phyloP scores from a whole-genome alignment of 2,113 vertebrate species.

The Phoenicopterus ruber region DNA sequence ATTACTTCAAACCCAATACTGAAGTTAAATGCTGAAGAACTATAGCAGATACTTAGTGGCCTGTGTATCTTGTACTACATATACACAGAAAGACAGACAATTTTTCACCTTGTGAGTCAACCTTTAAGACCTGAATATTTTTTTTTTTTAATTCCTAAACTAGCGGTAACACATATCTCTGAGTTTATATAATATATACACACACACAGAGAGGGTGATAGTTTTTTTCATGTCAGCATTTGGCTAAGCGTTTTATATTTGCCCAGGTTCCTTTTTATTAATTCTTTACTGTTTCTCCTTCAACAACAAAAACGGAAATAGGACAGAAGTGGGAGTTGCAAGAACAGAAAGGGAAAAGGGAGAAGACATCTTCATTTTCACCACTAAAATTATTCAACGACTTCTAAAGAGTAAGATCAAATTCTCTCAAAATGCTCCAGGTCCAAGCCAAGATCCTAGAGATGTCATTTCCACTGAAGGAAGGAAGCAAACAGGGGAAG shows the following conservation, averaged over 20 bases:
- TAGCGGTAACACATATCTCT: conserved; percentile 2
- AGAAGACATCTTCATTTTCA: not conserved
- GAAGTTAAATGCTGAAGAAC: not conserved
- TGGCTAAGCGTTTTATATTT: not conserved
- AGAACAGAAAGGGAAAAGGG: not conserved
- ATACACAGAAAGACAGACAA: not conserved
- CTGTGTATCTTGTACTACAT: not conserved
- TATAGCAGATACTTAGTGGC: not conserved
- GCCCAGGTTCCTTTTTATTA: not conserved
- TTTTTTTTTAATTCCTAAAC: not conserved
- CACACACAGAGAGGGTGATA: not conserved
- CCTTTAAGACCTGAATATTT: conserved; percentile 6
- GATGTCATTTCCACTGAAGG: not conserved
- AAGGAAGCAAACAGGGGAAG: not conserved
- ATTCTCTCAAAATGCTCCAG: not conserved
- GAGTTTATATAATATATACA: not conserved
- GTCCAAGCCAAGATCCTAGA: not conserved
- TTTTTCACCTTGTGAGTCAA: conserved; percentile 16
- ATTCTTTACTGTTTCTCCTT: not conserved
- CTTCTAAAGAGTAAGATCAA: not conserved
- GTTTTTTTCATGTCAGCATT: not conserved
- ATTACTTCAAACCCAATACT: not conserved
- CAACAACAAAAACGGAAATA: not conserved
- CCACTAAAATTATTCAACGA: not conserved
- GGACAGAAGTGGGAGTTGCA: not conserved